Evolutionary conservation across 2,888 invertebrate genomes (phyloP).

Genomic region (Atethmia centrago): DNA sequence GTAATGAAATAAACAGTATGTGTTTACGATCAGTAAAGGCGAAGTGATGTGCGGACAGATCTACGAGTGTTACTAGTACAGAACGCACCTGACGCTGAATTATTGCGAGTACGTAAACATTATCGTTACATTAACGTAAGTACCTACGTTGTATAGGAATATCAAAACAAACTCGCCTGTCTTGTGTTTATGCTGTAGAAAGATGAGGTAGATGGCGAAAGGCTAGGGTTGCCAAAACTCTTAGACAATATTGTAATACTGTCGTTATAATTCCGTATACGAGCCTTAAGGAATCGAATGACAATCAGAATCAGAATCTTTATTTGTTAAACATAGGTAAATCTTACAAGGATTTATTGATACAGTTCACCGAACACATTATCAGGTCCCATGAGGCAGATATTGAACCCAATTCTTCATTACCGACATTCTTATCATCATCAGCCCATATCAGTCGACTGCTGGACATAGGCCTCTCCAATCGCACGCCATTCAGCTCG

Average conservation of each 20-base stretch:
- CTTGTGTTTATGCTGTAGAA: slow-evolving; percentile 24
- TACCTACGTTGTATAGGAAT: slow-evolving; percentile 63
- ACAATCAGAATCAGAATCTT: too few species aligned
- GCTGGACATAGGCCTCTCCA: too few species aligned
- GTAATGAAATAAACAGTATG: slow-evolving; percentile 81
- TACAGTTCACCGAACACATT: neutral
- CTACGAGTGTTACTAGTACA: slow-evolving; percentile 73
- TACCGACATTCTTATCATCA: too few species aligned
- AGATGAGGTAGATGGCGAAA: slow-evolving; percentile 17
- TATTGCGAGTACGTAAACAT: slow-evolving; percentile 76
- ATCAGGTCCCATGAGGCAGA: neutral
- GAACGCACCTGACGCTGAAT: slow-evolving; percentile 80
- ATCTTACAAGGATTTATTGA: neutral
- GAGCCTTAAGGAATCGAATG: neutral
- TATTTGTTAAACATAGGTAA: too few species aligned
- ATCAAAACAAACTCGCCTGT: slow-evolving; percentile 40
- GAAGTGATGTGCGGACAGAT: slow-evolving; percentile 77
- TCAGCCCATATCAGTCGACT: too few species aligned
- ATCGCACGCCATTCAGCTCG: too few species aligned
- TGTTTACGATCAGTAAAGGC: slow-evolving; percentile 73
- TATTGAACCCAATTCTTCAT: neutral
- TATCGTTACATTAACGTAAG: slow-evolving; percentile 63
- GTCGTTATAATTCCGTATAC: neutral
- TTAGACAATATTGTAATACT: neutral
- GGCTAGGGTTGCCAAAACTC: slow-evolving; percentile 10